Base-by-base conservation (phyloP, 2,888 invertebrate genomes). In the Pammene fasciana region DNA sequence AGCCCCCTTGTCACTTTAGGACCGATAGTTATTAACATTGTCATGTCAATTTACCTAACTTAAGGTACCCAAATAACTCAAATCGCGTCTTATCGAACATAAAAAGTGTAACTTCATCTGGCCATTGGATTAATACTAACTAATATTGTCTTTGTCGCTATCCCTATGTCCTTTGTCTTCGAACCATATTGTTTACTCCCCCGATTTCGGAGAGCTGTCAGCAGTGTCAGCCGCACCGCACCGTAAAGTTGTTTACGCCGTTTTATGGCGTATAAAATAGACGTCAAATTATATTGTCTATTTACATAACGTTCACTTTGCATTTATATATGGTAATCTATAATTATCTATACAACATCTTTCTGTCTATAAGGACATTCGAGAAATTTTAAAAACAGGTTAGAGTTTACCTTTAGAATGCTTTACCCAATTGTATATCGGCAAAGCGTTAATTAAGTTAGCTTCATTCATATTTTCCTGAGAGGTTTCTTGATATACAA, bases 241-340 rank as follows among this genome's bases (percentile, higher is more conserved):
- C 68, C 57, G 36, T 65, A 65, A 70, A 65, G 36, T 60, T 70
- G 70, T 65, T 70, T 60, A 65, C 55, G 46, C 38, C 36, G 59
- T 65, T 65, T 70, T 34, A 70, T 43, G 60, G 41, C 43, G 41
- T 48, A 41, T 55, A 65, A 70, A 70, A 65, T 43, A 62, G 36
- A 52, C 74, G 72, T 79, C 73, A 76, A 77, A 75, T 70, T 75
- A 77, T 75, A 78, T 73, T 68, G 67, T 65, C 67, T 73, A 74
- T 75, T 72, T 68, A 61, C 74, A 73, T 72, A 59, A 70, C 18
- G 10, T 16, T 50, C 16, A 61, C 16, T 50, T 60, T 48, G 46
- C 10, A 34, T 60, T 46, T 34, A 26, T 26, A 26, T 26, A 26
- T 26, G 26, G 26, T 26, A 26, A n/a, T n/a, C 34, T 61, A 61